phyloP scores from a whole-genome alignment of 2,113 vertebrate species.

The Phalacrocorax pelagicus region DNA sequence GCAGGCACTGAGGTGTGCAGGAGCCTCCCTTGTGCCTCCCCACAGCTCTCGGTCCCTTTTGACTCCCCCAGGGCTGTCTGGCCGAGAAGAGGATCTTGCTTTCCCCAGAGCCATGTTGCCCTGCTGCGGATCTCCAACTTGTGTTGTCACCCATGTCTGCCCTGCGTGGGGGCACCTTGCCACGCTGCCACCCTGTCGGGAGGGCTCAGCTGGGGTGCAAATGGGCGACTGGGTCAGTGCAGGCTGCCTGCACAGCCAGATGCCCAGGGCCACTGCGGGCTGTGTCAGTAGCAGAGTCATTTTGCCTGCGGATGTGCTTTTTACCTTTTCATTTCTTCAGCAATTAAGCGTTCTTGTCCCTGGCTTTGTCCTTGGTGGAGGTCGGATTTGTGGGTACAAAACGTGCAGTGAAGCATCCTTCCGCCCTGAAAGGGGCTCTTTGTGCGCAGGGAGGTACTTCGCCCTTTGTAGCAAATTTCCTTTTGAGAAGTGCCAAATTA shows the following conservation, averaged over 20 bases:
- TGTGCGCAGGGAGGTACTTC: constrained; percentile 51
- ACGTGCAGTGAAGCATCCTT: constrained; percentile 64
- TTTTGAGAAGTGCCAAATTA: constrained; percentile 70
- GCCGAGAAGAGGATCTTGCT: not conserved
- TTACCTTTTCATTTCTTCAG: constrained; percentile 70
- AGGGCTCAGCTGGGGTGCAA: not conserved
- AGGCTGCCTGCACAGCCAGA: not conserved
- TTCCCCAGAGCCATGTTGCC: not conserved
- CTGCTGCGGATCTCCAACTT: not conserved
- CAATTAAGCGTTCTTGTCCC: constrained; percentile 70
- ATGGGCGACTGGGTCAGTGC: not conserved
- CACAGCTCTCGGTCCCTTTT: not conserved
- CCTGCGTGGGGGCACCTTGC: not conserved
- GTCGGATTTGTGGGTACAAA: constrained; percentile 60
- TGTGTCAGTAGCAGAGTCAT: constrained; percentile 66
- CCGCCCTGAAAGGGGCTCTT: constrained; percentile 60
- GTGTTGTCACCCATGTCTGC: not conserved
- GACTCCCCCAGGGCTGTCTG: not conserved
- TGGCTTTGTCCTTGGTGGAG: constrained; percentile 63
- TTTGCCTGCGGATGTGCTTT: constrained; percentile 68
- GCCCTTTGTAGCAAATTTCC: constrained; percentile 57
- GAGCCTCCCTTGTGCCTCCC: not conserved
- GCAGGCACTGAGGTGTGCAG: not conserved
- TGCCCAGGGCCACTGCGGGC: not conserved
- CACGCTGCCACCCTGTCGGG: rapidly evolving